A percentile compares a stretch with the other conserved stretches of the same genome.
phyloP scores from a whole-genome alignment of 2,888 invertebrate species.

The Sinotaia quadrata region DNA sequence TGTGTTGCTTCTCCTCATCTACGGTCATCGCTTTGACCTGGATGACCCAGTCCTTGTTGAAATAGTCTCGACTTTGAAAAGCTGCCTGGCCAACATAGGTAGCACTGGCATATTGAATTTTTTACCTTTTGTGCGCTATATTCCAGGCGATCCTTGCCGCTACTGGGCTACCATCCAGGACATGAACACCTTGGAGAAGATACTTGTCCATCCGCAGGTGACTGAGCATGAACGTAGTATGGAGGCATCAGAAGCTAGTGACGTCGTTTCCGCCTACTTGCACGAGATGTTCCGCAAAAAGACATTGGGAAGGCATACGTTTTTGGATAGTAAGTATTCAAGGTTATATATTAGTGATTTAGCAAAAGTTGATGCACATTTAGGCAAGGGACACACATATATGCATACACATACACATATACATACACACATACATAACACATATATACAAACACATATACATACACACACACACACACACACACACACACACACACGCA shows the following conservation, averaged over 20 bases:
- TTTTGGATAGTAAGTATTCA: conserved; percentile 30
- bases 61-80: conserved; percentile 3
- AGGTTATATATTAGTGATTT: no score
- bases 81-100: conserved; percentile 23
- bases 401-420: not conserved
- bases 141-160: conserved; percentile 23
- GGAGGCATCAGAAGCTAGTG: not conserved
- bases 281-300: conserved; percentile 19
- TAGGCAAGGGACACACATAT: not conserved
- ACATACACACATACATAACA: not conserved
- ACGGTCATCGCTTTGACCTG: conserved; percentile 23
- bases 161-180: conserved; percentile 19
- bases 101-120: conserved; percentile 22
- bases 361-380: no score
- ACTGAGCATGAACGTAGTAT: conserved; percentile 3
- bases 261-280: conserved; percentile 20
- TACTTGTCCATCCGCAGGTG: conserved; percentile 18
- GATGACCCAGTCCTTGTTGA: conserved; percentile 5
- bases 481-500: conserved; percentile 4
- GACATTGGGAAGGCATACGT: not conserved
- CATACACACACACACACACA: conserved; percentile 12
- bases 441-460: not conserved
- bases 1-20: conserved; percentile 49
- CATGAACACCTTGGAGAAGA: conserved; percentile 14
- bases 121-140: conserved; percentile 20